Evolutionary conservation across 2,888 invertebrate genomes (phyloP).

Genomic region (Plagodis dolabraria): DNA sequence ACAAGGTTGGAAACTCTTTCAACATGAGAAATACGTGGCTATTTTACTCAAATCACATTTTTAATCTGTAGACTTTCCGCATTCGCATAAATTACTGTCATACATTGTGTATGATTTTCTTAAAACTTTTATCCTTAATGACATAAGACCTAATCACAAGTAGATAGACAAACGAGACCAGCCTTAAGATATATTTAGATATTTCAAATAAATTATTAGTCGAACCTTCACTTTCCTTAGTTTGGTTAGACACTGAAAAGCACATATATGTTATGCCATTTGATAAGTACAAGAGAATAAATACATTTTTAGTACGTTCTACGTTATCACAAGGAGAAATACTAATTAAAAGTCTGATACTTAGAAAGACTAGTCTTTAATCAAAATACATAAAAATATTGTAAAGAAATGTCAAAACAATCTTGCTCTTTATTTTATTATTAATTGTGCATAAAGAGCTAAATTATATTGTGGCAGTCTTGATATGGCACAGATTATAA

Average conservation of each 20-base stretch:
- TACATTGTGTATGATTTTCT: no score
- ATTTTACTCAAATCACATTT: no score
- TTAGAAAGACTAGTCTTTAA: constrained; percentile 24
- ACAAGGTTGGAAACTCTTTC: no score
- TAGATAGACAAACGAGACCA: constrained; percentile 4
- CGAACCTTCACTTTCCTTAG: background rate
- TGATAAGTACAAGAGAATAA: constrained; percentile 12
- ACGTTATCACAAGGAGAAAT: background rate
- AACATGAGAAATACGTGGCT: no score
- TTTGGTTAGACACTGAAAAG: constrained; percentile 13
- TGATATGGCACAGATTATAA: constrained; percentile 13
- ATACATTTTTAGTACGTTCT: background rate
- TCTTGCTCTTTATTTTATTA: background rate
- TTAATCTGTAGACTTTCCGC: no score
- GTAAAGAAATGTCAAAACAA: constrained; percentile 20
- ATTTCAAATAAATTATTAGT: background rate
- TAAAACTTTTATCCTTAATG: no score
- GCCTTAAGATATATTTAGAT: background rate
- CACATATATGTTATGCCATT: constrained; percentile 25
- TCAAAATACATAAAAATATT: constrained; percentile 11
- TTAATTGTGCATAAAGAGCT: constrained; percentile 1
- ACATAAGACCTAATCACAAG: background rate
- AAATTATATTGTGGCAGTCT: background rate
- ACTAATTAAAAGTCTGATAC: background rate
- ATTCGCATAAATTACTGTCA: no score